Conservation (phyloP, 2,113 vertebrate species). For the Tamias sibiricus region DNA sequence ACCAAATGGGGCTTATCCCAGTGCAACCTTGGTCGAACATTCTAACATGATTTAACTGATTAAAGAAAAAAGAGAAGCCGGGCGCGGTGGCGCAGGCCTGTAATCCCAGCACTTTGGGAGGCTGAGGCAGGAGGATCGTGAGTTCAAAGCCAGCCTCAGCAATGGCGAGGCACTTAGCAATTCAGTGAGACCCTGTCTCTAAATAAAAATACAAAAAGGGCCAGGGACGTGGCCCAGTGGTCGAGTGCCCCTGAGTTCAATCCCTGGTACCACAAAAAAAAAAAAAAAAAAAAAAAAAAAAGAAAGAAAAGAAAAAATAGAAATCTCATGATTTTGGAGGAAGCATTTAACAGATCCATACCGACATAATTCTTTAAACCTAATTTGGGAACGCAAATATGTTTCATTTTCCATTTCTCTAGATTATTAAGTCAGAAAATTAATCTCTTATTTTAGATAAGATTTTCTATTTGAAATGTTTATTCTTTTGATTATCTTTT, state of each 20-base stretch:
- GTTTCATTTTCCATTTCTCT: neutral
- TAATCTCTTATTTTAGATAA: neutral
- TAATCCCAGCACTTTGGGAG: no score
- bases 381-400: neutral
- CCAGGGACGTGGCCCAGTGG: no score
- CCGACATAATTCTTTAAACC: neutral
- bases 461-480: conserved; percentile 13
- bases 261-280: no score
- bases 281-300: no score
- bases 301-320: neutral
- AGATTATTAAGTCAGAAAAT: neutral
- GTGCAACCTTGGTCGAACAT: neutral
- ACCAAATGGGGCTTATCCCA: neutral
- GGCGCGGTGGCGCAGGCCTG: no score
- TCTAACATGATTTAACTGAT: neutral
- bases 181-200: no score
- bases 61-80: neutral
- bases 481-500: neutral
- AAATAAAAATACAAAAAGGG: no score
- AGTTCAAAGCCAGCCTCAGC: no score
- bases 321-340: neutral
- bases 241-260: no score
- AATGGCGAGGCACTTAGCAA: no score
- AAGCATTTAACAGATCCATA: neutral
- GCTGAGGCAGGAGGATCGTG: no score